Percentiles rank a stretch among this genome's conserved stretches.
Evolutionary conservation across 2,888 invertebrate species (phyloP).

Genomic region (Atethmia centrago): DNA sequence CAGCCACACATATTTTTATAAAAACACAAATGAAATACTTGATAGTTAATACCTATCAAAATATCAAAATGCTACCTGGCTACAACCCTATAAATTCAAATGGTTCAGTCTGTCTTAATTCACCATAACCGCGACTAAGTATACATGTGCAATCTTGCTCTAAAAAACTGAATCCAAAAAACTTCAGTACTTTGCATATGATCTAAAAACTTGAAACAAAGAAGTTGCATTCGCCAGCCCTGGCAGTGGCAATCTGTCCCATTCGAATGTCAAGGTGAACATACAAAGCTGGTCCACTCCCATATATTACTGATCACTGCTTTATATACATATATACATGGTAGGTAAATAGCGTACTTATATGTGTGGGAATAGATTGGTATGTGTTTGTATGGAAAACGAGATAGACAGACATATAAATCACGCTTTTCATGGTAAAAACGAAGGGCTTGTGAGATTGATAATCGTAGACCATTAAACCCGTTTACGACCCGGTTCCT

Average conservation of each 20-base stretch:
- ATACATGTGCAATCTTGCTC: not conserved
- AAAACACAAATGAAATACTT: too few species aligned
- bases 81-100: too few species aligned
- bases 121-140: too few species aligned
- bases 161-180: slow-evolving; percentile 5
- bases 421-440: not conserved
- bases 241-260: slow-evolving; percentile 3
- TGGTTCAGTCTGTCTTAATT: too few species aligned
- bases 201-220: not conserved
- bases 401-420: not conserved
- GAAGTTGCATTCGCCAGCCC: slow-evolving; percentile 33
- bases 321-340: slow-evolving; percentile 9
- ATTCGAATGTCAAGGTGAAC: slow-evolving; percentile 52
- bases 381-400: not conserved
- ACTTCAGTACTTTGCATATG: not conserved
- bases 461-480: not conserved
- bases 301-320: slow-evolving; percentile 33
- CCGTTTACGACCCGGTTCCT: too few species aligned
- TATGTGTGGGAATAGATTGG: not conserved
- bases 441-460: not conserved
- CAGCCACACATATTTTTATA: too few species aligned
- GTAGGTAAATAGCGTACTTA: not conserved
- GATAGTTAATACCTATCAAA: too few species aligned
- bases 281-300: slow-evolving; percentile 54
- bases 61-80: too few species aligned